phyloP scores from a whole-genome alignment of 2,113 vertebrate species.

The Gymnarchus niloticus region DNA sequence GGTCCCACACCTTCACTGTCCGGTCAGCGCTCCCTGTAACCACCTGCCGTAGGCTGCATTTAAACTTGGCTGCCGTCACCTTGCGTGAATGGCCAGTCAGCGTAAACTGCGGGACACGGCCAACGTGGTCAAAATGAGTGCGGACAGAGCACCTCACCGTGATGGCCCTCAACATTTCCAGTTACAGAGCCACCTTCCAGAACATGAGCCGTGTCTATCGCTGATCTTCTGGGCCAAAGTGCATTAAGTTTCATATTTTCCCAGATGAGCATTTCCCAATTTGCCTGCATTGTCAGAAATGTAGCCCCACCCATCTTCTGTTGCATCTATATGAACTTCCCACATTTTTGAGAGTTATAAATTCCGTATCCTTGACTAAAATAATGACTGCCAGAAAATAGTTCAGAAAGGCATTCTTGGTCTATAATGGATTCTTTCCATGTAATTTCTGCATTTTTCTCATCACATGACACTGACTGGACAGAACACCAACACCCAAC shows the following conservation, averaged over 20 bases:
- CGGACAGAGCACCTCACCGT: neutral
- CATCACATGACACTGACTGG: neutral
- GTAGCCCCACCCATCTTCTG: neutral
- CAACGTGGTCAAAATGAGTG: neutral
- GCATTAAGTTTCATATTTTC: neutral
- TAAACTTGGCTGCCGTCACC: constrained; percentile 79
- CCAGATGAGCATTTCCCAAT: neutral
- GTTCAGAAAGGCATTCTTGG: neutral
- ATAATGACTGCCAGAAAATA: neutral
- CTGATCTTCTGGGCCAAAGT: neutral
- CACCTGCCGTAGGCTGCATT: constrained; percentile 60
- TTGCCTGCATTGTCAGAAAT: neutral
- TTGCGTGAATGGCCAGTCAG: constrained; percentile 83
- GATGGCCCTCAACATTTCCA: neutral
- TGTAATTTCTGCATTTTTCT: neutral
- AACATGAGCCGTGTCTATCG: neutral
- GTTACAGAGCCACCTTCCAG: neutral
- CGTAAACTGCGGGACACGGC: constrained; percentile 59
- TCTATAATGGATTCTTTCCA: neutral
- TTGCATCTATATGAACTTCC: neutral
- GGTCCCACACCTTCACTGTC: constrained; percentile 79
- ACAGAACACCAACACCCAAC: neutral
- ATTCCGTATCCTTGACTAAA: neutral
- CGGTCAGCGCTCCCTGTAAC: constrained; percentile 78
- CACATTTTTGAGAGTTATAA: neutral